Conservation (phyloP, 2,113 vertebrate species). For the Forbesichthys papilliferus region DNA sequence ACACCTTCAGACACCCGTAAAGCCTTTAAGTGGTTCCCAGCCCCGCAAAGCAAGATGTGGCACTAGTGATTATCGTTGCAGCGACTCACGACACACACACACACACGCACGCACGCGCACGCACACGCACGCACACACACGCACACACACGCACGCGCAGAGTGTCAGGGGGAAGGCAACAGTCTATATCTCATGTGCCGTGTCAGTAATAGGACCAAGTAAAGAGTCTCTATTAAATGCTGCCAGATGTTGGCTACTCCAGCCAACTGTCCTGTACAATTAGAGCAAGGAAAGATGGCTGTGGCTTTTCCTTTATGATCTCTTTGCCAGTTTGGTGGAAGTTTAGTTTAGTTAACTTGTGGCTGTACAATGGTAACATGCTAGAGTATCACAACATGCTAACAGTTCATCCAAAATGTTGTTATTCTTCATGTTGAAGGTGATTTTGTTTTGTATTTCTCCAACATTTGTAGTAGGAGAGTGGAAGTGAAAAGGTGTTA, state of each 20-base stretch:
- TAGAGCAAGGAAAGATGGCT: slow-evolving; percentile 62
- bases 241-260: slow-evolving; percentile 75
- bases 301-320: slow-evolving; percentile 4
- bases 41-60: slow-evolving; percentile 59
- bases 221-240: slow-evolving; percentile 73
- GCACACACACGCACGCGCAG: slow-evolving; percentile 28
- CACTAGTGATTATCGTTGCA: slow-evolving; percentile 65
- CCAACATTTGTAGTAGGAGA: slow-evolving; percentile 18
- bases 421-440: slow-evolving; percentile 15
- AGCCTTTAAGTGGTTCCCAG: slow-evolving; percentile 62
- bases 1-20: slow-evolving; percentile 45
- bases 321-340: neutral
- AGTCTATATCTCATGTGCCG: slow-evolving; percentile 69
- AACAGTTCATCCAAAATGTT: neutral
- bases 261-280: slow-evolving; percentile 69
- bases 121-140: slow-evolving; percentile 9
- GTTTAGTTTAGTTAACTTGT: slow-evolving; percentile 56
- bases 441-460: neutral
- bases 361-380: neutral
- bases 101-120: slow-evolving; percentile 21
- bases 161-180: slow-evolving; percentile 38
- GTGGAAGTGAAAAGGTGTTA: slow-evolving; percentile 24
- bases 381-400: no score
- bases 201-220: slow-evolving; percentile 63
- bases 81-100: slow-evolving; percentile 29